Evolutionary conservation across 2,888 invertebrate genomes (phyloP).

Genomic region (Philopedon plagiatum): DNA sequence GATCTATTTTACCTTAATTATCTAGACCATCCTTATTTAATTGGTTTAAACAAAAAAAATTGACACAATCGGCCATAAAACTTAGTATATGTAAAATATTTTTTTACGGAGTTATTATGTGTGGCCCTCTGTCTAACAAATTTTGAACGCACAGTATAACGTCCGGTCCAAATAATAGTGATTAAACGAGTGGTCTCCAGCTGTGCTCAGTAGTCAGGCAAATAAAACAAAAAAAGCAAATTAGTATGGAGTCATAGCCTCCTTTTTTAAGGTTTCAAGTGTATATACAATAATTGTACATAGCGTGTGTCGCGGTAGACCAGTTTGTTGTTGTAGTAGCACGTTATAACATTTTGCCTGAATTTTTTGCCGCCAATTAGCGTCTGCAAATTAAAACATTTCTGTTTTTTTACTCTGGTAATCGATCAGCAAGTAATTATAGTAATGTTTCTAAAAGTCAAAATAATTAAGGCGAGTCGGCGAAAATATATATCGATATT

Average conservation of each 20-base stretch:
- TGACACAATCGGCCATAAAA: neutral
- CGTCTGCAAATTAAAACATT: neutral
- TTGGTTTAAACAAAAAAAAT: neutral
- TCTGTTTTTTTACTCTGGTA: neutral
- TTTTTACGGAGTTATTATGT: constrained; percentile 24
- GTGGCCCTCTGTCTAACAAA: constrained; percentile 21
- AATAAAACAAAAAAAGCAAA: constrained; percentile 15
- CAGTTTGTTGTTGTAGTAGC: too few relatives aligned
- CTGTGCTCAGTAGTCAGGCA: constrained; percentile 18
- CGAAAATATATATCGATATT: neutral
- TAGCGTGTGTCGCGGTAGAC: constrained; percentile 1
- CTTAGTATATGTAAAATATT: constrained; percentile 8
- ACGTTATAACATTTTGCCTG: too few relatives aligned
- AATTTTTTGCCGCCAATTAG: neutral
- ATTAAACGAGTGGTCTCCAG: constrained; percentile 25
- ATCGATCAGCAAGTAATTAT: neutral
- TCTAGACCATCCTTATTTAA: neutral
- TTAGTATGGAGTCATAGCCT: constrained; percentile 11
- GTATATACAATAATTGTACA: constrained; percentile 10
- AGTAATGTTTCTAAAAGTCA: neutral
- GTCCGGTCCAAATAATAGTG: constrained; percentile 23
- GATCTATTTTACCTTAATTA: neutral
- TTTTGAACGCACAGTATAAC: constrained; percentile 18
- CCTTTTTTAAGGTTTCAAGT: constrained; percentile 15
- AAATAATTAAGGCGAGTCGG: neutral